phyloP scores from a whole-genome alignment of 2,888 invertebrate genomes.

The Anticlea derivata region DNA sequence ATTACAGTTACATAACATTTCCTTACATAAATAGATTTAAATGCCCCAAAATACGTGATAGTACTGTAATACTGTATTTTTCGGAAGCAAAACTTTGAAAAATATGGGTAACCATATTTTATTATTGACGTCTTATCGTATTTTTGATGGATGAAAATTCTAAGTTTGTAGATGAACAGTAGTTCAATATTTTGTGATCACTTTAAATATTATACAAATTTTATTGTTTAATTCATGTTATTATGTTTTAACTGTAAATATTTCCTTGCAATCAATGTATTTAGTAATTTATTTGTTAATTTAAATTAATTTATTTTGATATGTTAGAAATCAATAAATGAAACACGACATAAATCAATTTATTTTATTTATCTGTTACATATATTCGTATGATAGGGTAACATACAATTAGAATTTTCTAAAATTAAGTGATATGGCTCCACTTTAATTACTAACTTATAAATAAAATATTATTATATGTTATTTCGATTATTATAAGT shows the following conservation, averaged over 20 bases:
- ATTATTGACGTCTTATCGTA: too few species aligned
- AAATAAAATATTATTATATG: conserved; percentile 31
- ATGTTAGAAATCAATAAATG: conserved; percentile 46
- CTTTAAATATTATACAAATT: conserved; percentile 3
- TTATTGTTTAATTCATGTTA: too few species aligned
- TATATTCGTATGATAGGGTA: conserved; percentile 60
- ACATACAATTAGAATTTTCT: conserved; percentile 68
- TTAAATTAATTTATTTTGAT: conserved; percentile 31
- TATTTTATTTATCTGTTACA: conserved; percentile 50
- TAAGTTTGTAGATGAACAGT: too few species aligned
- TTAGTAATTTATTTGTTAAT: conserved; percentile 35
- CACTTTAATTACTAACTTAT: conserved; percentile 54
- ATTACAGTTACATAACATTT: too few species aligned
- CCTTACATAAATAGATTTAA: too few species aligned
- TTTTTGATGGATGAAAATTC: too few species aligned
- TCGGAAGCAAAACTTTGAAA: too few species aligned
- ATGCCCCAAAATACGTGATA: too few species aligned
- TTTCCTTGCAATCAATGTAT: conserved; percentile 35
- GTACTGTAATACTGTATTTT: too few species aligned
- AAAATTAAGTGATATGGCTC: conserved; percentile 77
- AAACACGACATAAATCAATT: conserved; percentile 50
- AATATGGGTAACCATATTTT: too few species aligned
- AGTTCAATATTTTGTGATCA: conserved; percentile 3
- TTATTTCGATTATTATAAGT: conserved; percentile 20
- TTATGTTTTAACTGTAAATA: conserved; percentile 8